A percentile compares a stretch with the other conserved stretches of the same genome.
phyloP scores from a whole-genome alignment of 2,797 vertebrate genomes.

The Enteromius treurensis region DNA sequence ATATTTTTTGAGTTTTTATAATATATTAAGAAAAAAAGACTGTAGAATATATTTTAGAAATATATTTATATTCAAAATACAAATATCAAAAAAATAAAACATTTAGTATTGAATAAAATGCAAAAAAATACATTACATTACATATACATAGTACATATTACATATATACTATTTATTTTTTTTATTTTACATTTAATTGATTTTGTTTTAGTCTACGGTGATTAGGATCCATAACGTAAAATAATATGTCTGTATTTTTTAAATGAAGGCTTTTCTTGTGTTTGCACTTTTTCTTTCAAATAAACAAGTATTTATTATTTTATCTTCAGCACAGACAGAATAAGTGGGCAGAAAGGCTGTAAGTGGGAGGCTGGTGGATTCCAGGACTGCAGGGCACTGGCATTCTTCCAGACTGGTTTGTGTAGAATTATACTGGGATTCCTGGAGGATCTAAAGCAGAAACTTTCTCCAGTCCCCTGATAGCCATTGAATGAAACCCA shows the following conservation, averaged over 20 bases:
- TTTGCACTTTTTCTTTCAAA: background rate
- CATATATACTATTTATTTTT: too few relatives aligned
- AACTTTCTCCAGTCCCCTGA: conserved; percentile 32
- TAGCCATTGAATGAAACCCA: conserved; percentile 25
- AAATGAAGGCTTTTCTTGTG: background rate
- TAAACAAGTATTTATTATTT: conserved; percentile 3
- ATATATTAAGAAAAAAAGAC: background rate
- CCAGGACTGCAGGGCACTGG: conserved; percentile 21
- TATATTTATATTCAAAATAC: background rate
- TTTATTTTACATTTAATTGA: background rate
- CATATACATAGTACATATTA: too few relatives aligned
- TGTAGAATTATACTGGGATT: conserved; percentile 37
- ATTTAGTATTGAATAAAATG: too few relatives aligned
- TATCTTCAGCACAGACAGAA: background rate
- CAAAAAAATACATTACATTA: too few relatives aligned
- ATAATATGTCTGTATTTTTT: background rate
- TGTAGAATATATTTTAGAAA: background rate
- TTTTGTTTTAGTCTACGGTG: background rate
- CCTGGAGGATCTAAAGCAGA: conserved; percentile 35
- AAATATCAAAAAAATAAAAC: background rate
- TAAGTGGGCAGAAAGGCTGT: background rate
- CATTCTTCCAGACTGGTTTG: conserved; percentile 45
- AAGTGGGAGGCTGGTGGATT: background rate
- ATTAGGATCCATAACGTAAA: background rate
- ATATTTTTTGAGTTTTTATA: background rate